A percentile compares a stretch with the other conserved stretches of the same genome.
Evolutionary conservation across 2,888 invertebrate genomes (phyloP).

Genomic region (Spisula solida): DNA sequence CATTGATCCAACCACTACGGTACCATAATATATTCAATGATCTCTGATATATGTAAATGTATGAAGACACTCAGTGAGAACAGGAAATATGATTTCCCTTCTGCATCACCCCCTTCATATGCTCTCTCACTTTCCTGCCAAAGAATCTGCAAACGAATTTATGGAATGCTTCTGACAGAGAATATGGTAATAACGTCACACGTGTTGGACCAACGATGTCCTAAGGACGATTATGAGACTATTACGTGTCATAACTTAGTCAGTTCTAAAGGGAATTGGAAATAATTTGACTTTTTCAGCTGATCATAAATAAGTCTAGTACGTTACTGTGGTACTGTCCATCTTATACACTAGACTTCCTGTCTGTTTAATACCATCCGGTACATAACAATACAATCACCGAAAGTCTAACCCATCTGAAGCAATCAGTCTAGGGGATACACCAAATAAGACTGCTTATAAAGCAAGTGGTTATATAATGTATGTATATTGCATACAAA

Average conservation of each 20-base stretch:
- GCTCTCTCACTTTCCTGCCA: background rate
- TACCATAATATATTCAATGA: no score
- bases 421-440: no score
- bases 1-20: no score
- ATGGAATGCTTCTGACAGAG: background rate
- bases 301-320: background rate
- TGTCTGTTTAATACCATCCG: no score
- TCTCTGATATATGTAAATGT: no score
- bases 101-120: background rate
- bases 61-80: background rate
- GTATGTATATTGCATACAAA: no score
- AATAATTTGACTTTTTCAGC: background rate
- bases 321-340: no score
- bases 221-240: background rate
- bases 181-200: background rate
- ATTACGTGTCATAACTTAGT: constrained; percentile 5
- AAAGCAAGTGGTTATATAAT: no score
- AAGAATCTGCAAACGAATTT: background rate
- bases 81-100: background rate
- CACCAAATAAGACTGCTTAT: no score
- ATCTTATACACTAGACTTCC: no score
- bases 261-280: background rate
- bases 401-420: no score
- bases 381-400: no score
- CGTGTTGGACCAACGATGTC: background rate